phyloP scores from a whole-genome alignment of 2,797 vertebrate genomes.

The Hippopotamyrus pictus region DNA sequence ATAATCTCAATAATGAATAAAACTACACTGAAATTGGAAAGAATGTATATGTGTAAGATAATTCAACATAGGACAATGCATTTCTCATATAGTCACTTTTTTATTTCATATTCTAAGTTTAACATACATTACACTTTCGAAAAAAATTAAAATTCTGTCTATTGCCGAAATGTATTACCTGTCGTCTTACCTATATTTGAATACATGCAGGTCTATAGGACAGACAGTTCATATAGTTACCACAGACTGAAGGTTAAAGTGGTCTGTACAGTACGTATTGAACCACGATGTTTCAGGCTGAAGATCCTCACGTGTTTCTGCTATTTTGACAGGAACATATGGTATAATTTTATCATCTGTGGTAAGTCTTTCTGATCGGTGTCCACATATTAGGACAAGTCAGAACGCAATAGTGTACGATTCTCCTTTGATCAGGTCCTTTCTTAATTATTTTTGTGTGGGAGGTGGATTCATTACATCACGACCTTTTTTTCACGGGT shows the following conservation, averaged over 20 bases:
- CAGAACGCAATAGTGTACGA: not conserved
- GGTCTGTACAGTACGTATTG: not conserved
- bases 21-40: not conserved
- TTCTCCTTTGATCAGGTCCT: not conserved
- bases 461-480: not conserved
- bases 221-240: not conserved
- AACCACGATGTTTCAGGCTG: not conserved
- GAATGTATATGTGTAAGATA: not conserved
- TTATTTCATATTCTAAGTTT: slow-evolving; percentile 6
- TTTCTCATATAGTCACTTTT: not conserved
- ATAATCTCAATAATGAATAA: not conserved
- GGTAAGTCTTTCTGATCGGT: not conserved
- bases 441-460: not conserved
- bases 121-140: not conserved
- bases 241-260: not conserved
- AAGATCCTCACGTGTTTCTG: not conserved
- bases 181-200: not conserved
- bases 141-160: not conserved
- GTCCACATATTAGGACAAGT: not conserved
- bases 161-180: not conserved
- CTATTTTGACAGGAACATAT: not conserved
- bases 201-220: slow-evolving; percentile 8
- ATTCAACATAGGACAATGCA: not conserved
- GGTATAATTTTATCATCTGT: not conserved
- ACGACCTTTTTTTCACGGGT: slow-evolving; percentile 58